These are phyloP conservation scores for Thomomys bottae DNA, from an alignment of 2,113 vertebrate genomes.

Conservation along the genomic window DNA sequence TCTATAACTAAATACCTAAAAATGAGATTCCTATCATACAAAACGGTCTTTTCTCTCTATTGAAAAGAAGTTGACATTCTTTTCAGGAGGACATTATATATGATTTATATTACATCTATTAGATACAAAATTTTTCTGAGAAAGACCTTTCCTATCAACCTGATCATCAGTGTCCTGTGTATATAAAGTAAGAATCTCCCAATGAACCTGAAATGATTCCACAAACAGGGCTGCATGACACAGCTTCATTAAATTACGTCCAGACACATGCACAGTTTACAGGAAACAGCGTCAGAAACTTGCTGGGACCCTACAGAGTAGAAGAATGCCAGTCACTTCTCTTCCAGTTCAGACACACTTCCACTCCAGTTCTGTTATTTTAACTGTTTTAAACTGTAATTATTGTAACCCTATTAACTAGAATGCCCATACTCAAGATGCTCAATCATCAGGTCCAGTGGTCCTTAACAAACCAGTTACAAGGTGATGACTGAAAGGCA, in stretches of 20 bases:
- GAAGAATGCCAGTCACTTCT: background rate
- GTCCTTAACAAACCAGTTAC: constrained; percentile 2
- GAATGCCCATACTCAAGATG: background rate
- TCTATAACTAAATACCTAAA: constrained; percentile 58
- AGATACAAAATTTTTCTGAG: constrained; percentile 16
- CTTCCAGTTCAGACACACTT: background rate
- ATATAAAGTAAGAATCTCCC: constrained; percentile 51
- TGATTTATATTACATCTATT: too few species aligned
- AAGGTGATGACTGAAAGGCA: background rate
- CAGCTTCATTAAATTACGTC: constrained; percentile 37
- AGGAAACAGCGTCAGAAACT: background rate
- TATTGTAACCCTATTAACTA: background rate
- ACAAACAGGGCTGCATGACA: constrained; percentile 34
- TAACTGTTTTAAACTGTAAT: background rate
- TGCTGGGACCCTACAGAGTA: background rate
- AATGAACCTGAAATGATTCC: constrained; percentile 48
- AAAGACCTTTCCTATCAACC: constrained; percentile 51
- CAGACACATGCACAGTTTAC: background rate
- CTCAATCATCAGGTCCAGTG: background rate
- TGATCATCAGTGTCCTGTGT: constrained; percentile 36
- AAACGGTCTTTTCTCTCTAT: constrained; percentile 49
- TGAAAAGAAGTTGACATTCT: constrained; percentile 62
- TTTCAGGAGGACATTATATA: constrained; percentile 40
- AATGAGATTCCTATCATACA: constrained; percentile 51
- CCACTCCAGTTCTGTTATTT: background rate